Conservation (phyloP, 2,888 invertebrate genomes). For the Phalera bucephala region DNA sequence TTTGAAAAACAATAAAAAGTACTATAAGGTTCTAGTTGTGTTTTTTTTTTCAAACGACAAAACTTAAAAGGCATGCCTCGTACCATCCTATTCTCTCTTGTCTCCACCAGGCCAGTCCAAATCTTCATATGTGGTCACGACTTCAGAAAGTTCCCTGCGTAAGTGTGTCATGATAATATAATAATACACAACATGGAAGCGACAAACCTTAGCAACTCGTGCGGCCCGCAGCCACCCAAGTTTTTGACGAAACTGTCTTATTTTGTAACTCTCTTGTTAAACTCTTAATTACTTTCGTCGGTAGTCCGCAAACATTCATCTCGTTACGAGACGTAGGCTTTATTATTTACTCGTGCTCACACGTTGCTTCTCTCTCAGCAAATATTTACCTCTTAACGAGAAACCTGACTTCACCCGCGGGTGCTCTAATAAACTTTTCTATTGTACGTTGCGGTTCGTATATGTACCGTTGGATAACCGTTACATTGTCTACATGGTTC, state of each 20-base stretch:
- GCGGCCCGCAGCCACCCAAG: constrained; percentile 24
- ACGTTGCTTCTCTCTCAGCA: constrained; percentile 61
- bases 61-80: too few relatives aligned
- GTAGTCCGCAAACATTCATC: constrained; percentile 77
- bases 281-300: constrained; percentile 76
- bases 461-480: constrained; percentile 39
- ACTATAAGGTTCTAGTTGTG: too few relatives aligned
- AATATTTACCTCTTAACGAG: constrained; percentile 77
- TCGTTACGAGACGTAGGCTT: constrained; percentile 69
- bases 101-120: too few relatives aligned
- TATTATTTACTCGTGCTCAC: constrained; percentile 74
- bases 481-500: constrained; percentile 31
- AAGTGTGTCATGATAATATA: too few relatives aligned
- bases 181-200: too few relatives aligned
- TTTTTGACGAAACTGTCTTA: constrained; percentile 62
- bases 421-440: constrained; percentile 73
- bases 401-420: constrained; percentile 71
- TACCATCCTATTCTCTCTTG: too few relatives aligned
- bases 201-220: constrained; percentile 2
- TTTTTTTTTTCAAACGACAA: too few relatives aligned
- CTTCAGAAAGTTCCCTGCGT: too few relatives aligned
- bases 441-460: constrained; percentile 58
- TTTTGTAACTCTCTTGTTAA: constrained; percentile 61
- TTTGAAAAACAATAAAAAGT: too few relatives aligned
- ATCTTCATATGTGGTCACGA: too few relatives aligned